Percentiles rank a stretch among this genome's conserved stretches.
phyloP scores from a whole-genome alignment of 2,113 vertebrate species.

The Nerophis lumbriciformis region DNA sequence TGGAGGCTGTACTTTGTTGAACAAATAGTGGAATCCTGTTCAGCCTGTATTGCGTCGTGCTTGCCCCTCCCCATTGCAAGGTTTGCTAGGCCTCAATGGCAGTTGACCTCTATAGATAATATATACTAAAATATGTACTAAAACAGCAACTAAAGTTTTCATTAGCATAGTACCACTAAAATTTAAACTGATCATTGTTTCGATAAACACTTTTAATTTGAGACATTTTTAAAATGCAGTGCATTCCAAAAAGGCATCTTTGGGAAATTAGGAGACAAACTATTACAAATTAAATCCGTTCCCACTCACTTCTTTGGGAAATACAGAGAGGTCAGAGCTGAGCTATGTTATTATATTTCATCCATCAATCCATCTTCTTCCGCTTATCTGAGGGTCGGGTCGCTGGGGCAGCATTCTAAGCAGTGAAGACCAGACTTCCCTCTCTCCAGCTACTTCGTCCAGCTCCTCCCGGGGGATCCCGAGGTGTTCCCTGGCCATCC shows the following conservation, averaged over 20 bases:
- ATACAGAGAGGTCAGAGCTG: too few species aligned
- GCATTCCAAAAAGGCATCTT: too few species aligned
- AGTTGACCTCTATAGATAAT: background rate
- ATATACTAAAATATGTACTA: background rate
- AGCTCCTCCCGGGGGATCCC: too few species aligned
- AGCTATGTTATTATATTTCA: too few species aligned
- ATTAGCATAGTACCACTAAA: background rate
- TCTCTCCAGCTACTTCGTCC: too few species aligned
- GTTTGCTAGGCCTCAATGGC: background rate
- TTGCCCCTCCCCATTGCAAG: slow-evolving; percentile 5
- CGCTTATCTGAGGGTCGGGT: too few species aligned
- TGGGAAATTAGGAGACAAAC: background rate
- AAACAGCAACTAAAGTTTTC: background rate
- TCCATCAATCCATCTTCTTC: too few species aligned
- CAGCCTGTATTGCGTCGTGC: slow-evolving; percentile 13
- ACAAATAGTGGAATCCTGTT: slow-evolving; percentile 32
- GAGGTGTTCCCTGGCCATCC: too few species aligned
- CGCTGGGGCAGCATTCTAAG: too few species aligned
- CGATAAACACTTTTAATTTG: background rate
- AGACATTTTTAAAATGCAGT: too few species aligned
- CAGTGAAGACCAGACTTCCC: too few species aligned
- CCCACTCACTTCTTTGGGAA: background rate
- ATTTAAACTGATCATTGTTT: background rate
- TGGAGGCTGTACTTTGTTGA: slow-evolving; percentile 4
- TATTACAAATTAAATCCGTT: background rate